Conservation (phyloP, 2,113 vertebrate species). For the Pluvianellus socialis region DNA sequence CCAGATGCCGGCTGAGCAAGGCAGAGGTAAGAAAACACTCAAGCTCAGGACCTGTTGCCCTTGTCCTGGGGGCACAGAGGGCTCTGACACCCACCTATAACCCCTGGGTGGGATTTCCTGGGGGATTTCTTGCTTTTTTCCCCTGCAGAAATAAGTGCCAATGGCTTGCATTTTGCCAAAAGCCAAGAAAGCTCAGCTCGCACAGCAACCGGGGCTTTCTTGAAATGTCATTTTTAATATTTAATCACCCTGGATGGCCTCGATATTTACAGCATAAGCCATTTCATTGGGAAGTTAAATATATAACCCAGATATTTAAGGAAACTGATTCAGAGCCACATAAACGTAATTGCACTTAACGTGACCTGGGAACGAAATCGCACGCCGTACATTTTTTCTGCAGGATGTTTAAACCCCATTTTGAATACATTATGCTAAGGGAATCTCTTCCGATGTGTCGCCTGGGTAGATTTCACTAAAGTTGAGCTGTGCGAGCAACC, state of each 20-base stretch:
- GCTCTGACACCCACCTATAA: not conserved
- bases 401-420: not conserved
- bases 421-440: not conserved
- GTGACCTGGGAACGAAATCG: not conserved
- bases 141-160: not conserved
- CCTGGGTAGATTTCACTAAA: not conserved
- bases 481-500: not conserved
- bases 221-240: slow-evolving; percentile 36
- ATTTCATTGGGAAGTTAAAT: slow-evolving; percentile 26
- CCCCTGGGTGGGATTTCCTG: not conserved
- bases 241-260: not conserved
- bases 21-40: not conserved
- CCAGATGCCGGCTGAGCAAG: not conserved
- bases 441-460: not conserved
- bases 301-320: not conserved
- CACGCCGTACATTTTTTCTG: not conserved
- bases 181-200: not conserved
- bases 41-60: not conserved
- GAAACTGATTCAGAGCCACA: slow-evolving; percentile 36
- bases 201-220: not conserved
- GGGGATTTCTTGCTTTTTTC: not conserved
- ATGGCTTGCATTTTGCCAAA: not conserved
- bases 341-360: slow-evolving; percentile 7
- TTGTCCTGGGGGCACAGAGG: not conserved
- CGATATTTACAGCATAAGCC: slow-evolving; percentile 28